These are phyloP conservation scores for Nomada fabriciana DNA, from an alignment of 2,888 invertebrate species.

Conservation along the genomic window DNA sequence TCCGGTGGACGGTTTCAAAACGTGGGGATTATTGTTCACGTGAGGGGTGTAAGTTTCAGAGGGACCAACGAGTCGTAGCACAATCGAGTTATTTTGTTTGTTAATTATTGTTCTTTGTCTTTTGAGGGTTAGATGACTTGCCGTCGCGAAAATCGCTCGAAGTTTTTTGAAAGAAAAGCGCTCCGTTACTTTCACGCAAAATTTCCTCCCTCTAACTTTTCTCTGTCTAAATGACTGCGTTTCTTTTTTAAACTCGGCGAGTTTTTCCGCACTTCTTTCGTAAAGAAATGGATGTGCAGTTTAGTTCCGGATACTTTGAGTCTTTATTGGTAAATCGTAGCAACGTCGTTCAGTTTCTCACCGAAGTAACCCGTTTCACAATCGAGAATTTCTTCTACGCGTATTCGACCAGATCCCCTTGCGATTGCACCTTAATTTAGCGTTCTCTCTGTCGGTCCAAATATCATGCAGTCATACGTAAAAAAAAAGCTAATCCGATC, in stretches of 20 bases:
- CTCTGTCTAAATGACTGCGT: too few species aligned
- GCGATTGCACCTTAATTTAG: neutral
- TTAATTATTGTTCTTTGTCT: neutral
- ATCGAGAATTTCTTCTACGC: neutral
- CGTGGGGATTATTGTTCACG: neutral
- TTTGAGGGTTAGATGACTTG: neutral
- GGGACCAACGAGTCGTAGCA: neutral
- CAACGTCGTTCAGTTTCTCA: neutral
- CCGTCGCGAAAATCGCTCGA: neutral
- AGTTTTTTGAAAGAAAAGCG: neutral
- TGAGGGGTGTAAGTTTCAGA: neutral
- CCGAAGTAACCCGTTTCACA: conserved; percentile 8
- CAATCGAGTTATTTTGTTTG: conserved; percentile 15
- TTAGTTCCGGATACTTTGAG: neutral
- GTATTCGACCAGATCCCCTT: conserved; percentile 18
- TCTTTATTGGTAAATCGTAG: neutral
- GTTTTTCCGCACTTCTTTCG: neutral
- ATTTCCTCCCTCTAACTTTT: too few species aligned
- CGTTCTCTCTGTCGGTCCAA: neutral
- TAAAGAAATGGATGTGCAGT: neutral
- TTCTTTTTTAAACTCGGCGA: neutral
- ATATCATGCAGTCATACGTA: neutral
- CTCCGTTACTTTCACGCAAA: neutral
- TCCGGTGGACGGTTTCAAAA: neutral
- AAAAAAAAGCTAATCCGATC: neutral